Evolutionary conservation across 2,113 vertebrate species (phyloP).

Genomic region (Chaetodon trifascialis): DNA sequence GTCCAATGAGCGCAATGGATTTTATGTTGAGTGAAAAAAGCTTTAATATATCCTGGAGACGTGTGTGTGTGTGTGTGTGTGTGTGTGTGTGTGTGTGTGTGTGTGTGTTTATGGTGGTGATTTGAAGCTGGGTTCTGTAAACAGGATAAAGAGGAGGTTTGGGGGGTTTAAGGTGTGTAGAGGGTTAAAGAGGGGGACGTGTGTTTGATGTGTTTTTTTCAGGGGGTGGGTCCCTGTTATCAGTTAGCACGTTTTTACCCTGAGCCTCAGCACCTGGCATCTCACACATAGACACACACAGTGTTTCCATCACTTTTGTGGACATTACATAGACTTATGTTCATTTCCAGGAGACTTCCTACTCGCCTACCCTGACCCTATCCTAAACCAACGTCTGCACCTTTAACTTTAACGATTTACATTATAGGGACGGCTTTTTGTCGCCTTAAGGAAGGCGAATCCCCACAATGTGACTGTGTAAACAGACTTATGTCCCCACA

Average conservation of each 20-base stretch:
- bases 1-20: neutral
- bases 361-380: too few relatives aligned
- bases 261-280: conserved; percentile 60
- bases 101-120: conserved; percentile 29
- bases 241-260: conserved; percentile 57
- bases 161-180: conserved; percentile 45
- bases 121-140: conserved; percentile 37
- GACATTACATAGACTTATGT: too few relatives aligned
- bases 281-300: conserved; percentile 45
- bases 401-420: too few relatives aligned
- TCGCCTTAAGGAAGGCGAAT: too few relatives aligned
- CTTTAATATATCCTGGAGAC: neutral
- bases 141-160: conserved; percentile 59
- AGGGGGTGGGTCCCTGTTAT: conserved; percentile 53
- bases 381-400: too few relatives aligned
- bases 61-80: neutral
- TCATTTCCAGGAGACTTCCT: too few relatives aligned
- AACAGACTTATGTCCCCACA: too few relatives aligned
- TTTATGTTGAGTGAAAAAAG: neutral
- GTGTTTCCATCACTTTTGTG: too few relatives aligned
- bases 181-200: conserved; percentile 10
- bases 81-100: conserved; percentile 12
- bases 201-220: conserved; percentile 24
- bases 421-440: too few relatives aligned
- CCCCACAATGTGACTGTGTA: too few relatives aligned